Evolutionary conservation across 53 echinoderm and acorn worm species (phyloP).

Genomic region (Patiria pectinifera): DNA sequence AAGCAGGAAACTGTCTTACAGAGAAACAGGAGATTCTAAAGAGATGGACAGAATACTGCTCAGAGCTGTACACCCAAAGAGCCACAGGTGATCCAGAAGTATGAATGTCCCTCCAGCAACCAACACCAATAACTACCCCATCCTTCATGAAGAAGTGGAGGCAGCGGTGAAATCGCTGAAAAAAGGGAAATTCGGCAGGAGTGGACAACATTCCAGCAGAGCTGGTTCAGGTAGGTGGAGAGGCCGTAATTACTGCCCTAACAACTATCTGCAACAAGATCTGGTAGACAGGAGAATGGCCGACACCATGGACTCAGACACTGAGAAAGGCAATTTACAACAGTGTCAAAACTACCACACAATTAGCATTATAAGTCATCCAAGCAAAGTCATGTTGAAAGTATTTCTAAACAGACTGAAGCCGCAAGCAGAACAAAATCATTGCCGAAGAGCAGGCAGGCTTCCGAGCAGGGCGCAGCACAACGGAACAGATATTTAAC

Average conservation of each 20-base stretch:
- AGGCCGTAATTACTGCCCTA: constrained; percentile 11
- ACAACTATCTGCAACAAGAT: no score
- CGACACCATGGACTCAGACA: constrained; percentile 50
- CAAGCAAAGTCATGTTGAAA: constrained; percentile 39
- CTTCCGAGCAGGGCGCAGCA: no score
- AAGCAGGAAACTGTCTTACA: no score
- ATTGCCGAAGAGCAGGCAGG: constrained; percentile 44
- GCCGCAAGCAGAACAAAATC: constrained; percentile 65
- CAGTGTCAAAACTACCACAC: neutral
- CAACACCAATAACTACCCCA: constrained; percentile 41
- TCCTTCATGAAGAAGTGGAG: neutral
- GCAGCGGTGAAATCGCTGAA: no score
- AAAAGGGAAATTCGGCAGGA: no score
- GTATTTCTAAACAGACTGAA: constrained; percentile 60
- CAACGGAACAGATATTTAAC: no score
- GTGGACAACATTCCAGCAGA: no score
- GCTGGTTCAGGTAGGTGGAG: constrained; percentile 33
- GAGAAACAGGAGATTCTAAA: no score
- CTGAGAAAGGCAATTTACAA: constrained; percentile 54
- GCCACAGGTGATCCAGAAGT: no score
- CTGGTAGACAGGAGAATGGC: no score
- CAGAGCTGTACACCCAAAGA: neutral
- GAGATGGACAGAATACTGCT: no score
- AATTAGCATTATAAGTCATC: no score
- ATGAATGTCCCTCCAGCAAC: neutral